These are phyloP conservation scores for Zaprionus taronus DNA, from an alignment of 1,140 invertebrate genomes.

Conservation along the genomic window DNA sequence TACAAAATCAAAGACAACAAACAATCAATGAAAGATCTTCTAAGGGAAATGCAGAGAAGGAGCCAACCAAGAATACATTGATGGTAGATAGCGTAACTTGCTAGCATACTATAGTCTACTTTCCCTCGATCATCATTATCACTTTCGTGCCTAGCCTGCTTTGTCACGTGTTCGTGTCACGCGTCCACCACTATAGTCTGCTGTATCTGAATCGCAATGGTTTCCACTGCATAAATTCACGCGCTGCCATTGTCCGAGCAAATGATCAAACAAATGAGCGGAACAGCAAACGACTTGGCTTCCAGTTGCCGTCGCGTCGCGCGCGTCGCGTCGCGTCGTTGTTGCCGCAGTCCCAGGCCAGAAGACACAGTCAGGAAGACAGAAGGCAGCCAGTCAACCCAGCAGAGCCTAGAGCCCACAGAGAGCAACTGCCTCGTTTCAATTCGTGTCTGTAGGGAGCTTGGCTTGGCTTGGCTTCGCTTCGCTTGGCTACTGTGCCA, in stretches of 20 bases:
- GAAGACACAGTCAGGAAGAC: conserved; percentile 30
- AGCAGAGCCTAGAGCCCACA: conserved; percentile 23
- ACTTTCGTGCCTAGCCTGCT: neutral
- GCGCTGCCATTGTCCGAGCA: conserved; percentile 80
- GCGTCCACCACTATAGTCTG: conserved; percentile 5
- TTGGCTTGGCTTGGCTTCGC: neutral
- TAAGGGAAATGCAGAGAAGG: neutral
- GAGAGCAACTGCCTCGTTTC: conserved; percentile 27
- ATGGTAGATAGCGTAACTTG: too few relatives aligned
- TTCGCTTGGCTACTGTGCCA: conserved; percentile 35
- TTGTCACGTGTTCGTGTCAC: conserved; percentile 17
- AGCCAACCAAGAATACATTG: neutral
- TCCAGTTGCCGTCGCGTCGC: conserved; percentile 16
- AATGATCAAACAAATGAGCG: conserved; percentile 74
- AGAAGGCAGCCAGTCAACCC: conserved; percentile 18
- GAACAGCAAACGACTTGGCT: conserved; percentile 58
- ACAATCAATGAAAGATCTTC: neutral
- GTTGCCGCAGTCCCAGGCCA: conserved; percentile 19
- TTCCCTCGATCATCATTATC: neutral
- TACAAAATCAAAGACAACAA: neutral
- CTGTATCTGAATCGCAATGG: conserved; percentile 21
- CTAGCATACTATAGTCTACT: neutral
- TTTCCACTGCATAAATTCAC: conserved; percentile 82
- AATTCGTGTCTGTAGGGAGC: conserved; percentile 41
- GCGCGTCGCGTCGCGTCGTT: conserved; percentile 15